Base-by-base conservation (phyloP, 2,113 vertebrate species). In the Notarius quadriscutis region DNA sequence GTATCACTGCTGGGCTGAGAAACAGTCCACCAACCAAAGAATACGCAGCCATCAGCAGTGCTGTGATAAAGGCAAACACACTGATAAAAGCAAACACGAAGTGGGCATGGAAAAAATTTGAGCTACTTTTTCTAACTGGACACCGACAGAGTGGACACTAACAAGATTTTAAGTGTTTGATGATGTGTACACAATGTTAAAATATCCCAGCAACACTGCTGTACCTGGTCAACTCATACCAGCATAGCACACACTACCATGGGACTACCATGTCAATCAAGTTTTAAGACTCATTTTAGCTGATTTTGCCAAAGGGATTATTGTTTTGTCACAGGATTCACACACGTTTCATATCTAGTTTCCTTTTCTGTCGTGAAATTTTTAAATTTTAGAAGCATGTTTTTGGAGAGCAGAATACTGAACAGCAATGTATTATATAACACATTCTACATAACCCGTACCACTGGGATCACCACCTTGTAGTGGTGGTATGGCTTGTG, bases 1-100 rank as follows among this genome's bases (percentile, higher is more conserved):
- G 10, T 51, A 67, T 83, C 58, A 67, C 41, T 51, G 41, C 41
- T 83, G 62, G 25, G 25, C 12, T 83, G 81, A 83, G 81, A 50
- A 83, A 50, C 41, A 25, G 9, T 65, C 62, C 12, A 48, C 25
- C 14, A 62, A 62, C 6, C 25, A 80, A 30, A 57, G 41, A 57
- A 80, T 80, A 34, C 18, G 25, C 53, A 62, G 1, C 20, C 18
- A 25, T 62, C 34, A 62, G 79, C 57, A 83, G 7, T n/a, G 12
- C 41, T 83, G 12, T 67, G 22, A 53, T 77, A 25, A 57, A 58
- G 78, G 12, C 50, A 79, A 55, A 55, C 50, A 12, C 55, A 57
- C 11, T 53, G 10, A 11, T 41, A 41, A 41, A 41, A 41, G 41
- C 41, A 41, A 41, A 41, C 41, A 58, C 2, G 34, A 81, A 22